Evolutionary conservation across 2,113 vertebrate species (phyloP).

Genomic region (Protobothrops flavoviridis): DNA sequence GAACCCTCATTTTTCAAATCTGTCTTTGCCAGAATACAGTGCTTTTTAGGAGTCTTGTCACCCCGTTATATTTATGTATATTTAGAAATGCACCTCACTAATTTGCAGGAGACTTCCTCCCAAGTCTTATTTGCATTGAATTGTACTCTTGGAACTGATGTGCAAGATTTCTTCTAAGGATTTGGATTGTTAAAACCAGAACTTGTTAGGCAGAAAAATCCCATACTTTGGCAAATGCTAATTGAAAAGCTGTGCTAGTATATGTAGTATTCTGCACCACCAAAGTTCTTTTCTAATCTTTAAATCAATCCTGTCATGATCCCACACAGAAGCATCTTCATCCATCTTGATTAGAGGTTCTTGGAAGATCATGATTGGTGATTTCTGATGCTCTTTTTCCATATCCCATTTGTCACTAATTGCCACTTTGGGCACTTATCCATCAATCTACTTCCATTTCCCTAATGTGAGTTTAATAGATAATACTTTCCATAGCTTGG

Average conservation of each 20-base stretch:
- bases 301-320: neutral
- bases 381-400: neutral
- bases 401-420: neutral
- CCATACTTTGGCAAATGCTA: neutral
- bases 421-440: neutral
- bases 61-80: neutral
- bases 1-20: neutral
- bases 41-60: neutral
- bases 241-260: neutral
- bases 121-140: neutral
- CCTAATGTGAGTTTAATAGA: neutral
- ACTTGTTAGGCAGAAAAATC: neutral
- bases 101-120: neutral
- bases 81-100: neutral
- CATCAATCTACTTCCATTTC: neutral
- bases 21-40: neutral
- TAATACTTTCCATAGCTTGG: neutral
- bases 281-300: neutral
- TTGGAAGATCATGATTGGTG: neutral
- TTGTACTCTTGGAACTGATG: neutral
- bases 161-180: neutral
- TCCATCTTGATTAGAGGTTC: neutral
- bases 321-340: neutral
- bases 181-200: neutral
- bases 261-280: neutral